These are phyloP conservation scores for Drosophila engyochracea DNA, from an alignment of 2,888 invertebrate species.

Conservation along the genomic window DNA sequence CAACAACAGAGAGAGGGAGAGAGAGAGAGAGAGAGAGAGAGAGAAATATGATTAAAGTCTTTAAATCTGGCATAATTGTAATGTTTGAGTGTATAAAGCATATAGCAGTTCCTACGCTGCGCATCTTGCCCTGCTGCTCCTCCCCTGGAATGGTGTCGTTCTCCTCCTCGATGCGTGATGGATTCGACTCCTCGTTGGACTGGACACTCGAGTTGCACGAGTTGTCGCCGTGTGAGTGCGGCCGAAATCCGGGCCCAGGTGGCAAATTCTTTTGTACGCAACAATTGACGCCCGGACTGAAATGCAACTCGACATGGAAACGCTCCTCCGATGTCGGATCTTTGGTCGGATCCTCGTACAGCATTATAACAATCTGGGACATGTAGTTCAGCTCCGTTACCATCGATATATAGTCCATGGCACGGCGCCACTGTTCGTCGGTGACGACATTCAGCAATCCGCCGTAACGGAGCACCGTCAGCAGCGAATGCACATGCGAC, in stretches of 20 bases:
- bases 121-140: constrained; percentile 59
- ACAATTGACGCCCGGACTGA: constrained; percentile 99
- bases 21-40: not conserved
- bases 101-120: constrained; percentile 63
- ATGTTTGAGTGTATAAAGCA: not conserved
- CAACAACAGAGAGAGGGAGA: not conserved
- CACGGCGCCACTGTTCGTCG: constrained; percentile 99
- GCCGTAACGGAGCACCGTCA: constrained; percentile 97
- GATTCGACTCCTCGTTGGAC: constrained; percentile 89
- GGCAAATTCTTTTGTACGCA: constrained; percentile 97
- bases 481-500: constrained; percentile 98
- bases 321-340: constrained; percentile 95
- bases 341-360: constrained; percentile 99
- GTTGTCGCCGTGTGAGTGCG: constrained; percentile 93
- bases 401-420: constrained; percentile 99
- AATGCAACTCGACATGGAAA: constrained; percentile 99
- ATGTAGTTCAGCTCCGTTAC: constrained; percentile 99
- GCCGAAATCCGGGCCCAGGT: constrained; percentile 96
- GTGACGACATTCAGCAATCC: constrained; percentile 94
- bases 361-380: constrained; percentile 99
- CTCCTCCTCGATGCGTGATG: constrained; percentile 91
- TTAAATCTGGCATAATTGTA: not conserved
- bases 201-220: constrained; percentile 85
- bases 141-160: constrained; percentile 86
- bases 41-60: not conserved